Evolutionary conservation across 2,888 invertebrate genomes (phyloP), one percentile per base, ranked within the genome.

Genomic region (Drymonia ruficornis): DNA sequence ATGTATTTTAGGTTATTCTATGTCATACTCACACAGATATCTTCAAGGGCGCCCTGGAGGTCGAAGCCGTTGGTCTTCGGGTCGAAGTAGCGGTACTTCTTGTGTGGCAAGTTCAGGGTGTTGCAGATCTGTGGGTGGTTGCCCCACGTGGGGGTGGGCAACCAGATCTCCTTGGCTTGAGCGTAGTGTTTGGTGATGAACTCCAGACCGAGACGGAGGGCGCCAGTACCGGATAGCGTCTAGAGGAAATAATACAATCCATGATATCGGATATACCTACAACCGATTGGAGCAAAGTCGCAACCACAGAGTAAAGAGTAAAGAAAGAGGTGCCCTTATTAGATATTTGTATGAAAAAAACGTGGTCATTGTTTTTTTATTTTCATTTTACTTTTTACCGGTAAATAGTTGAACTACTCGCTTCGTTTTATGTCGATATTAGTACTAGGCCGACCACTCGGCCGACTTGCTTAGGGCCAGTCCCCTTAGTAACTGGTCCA

Each of bases 221-320:
- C 97, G 15, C 99, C 99, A 13, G 99, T 99, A 52, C 99, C 99
- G 63, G 99, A 99, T 59, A 99, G 95, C n/a, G 97, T 95, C 94
- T 98, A 95, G 2, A 94, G 50, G 45, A 83, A 28, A 80, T 79
- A 61, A 66, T 54, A 50, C 7, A 45, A n/a, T 36, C 3, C 23
- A 2, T 23, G 5, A 23, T 23, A 23, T 23, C 5, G 23, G 23
- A 23, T 23, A 23, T 23, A 23, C 5, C 5, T 23, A 23, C 23
- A 23, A 23, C 2, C 5, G 23, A 23, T 23, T 4, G 2, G 23
- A 23, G n/a, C n/a, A n/a, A n/a, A n/a, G n/a, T n/a, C n/a, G n/a
- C n/a, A n/a, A n/a, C n/a, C n/a, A n/a, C n/a, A n/a, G n/a, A n/a
- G n/a, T n/a, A n/a, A n/a, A n/a, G n/a, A n/a, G n/a, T n/a, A n/a